A percentile compares a stretch with the other conserved stretches of the same genome.
These are phyloP conservation scores for Synanthedon formicaeformis DNA, from an alignment of 2,888 invertebrate species.

Conservation along the genomic window DNA sequence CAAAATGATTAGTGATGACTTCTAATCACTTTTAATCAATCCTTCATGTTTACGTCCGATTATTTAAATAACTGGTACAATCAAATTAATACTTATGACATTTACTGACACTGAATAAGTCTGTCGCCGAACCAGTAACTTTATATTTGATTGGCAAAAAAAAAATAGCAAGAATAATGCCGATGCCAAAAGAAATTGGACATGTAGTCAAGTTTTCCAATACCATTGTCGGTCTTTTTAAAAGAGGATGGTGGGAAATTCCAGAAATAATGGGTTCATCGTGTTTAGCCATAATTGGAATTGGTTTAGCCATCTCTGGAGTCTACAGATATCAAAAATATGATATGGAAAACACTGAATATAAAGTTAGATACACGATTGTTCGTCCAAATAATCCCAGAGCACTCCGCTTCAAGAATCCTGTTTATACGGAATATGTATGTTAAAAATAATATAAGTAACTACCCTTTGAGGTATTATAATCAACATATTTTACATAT, in stretches of 20 bases:
- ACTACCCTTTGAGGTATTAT: not conserved
- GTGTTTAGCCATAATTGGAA: slow-evolving; percentile 67
- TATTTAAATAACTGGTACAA: too few relatives aligned
- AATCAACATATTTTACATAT: not conserved
- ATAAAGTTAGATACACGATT: slow-evolving; percentile 71
- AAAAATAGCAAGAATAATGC: not conserved
- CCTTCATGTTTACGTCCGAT: too few relatives aligned
- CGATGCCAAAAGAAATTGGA: slow-evolving; percentile 32
- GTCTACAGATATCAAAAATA: slow-evolving; percentile 50
- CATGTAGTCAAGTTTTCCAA: slow-evolving; percentile 36
- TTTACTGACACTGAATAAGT: too few relatives aligned
- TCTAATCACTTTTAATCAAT: too few relatives aligned
- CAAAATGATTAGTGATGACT: too few relatives aligned
- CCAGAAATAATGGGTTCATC: slow-evolving; percentile 76
- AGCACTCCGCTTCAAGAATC: slow-evolving; percentile 43
- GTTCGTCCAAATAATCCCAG: slow-evolving; percentile 75
- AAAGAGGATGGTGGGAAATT: slow-evolving; percentile 73
- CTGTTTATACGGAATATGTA: slow-evolving; percentile 28
- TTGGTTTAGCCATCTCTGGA: slow-evolving; percentile 55
- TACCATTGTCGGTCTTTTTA: slow-evolving; percentile 29
- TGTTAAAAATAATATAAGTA: not conserved
- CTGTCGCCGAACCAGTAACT: too few relatives aligned
- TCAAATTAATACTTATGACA: too few relatives aligned
- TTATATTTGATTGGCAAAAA: too few relatives aligned
- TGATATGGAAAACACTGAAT: slow-evolving; percentile 75